A percentile compares a stretch with the other conserved stretches of the same genome.
Conservation (phyloP, 2,797 vertebrate genomes). For the Sebastes flavidus region DNA sequence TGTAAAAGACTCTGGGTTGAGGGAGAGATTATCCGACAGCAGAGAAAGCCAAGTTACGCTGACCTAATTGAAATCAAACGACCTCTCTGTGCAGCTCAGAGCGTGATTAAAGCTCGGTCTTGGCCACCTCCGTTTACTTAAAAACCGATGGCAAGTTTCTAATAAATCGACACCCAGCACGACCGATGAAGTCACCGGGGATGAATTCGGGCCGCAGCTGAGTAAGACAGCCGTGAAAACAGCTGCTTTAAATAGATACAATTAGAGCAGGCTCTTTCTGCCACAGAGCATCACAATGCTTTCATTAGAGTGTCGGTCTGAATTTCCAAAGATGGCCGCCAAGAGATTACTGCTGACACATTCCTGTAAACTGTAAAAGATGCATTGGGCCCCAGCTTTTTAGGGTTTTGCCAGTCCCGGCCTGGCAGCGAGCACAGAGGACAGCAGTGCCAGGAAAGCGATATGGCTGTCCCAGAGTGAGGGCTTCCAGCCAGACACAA, state of each 20-base stretch:
- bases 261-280: conserved; percentile 69
- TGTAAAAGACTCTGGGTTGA: conserved; percentile 59
- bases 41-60: conserved; percentile 62
- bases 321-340: conserved; percentile 80
- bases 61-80: conserved; percentile 89
- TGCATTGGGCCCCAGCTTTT: conserved; percentile 62
- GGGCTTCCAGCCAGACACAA: conserved; percentile 55
- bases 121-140: conserved; percentile 82
- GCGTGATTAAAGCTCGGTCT: conserved; percentile 73
- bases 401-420: conserved; percentile 61
- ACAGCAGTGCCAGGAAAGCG: conserved; percentile 71
- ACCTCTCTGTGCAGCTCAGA: conserved; percentile 83
- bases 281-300: conserved; percentile 76
- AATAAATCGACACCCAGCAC: conserved; percentile 81
- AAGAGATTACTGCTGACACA: conserved; percentile 83
- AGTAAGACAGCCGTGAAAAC: conserved; percentile 80
- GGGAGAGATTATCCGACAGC: conserved; percentile 64
- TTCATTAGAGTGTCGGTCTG: conserved; percentile 74
- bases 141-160: conserved; percentile 76
- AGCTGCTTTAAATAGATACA: conserved; percentile 86
- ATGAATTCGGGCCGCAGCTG: conserved; percentile 75
- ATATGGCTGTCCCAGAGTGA: conserved; percentile 63
- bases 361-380: conserved; percentile 83
- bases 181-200: conserved; percentile 83
- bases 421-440: conserved; percentile 63